A percentile compares a stretch with the other conserved stretches of the same genome.
phyloP scores from a whole-genome alignment of 2,888 invertebrate genomes.

The Melinopterus prodromus region DNA sequence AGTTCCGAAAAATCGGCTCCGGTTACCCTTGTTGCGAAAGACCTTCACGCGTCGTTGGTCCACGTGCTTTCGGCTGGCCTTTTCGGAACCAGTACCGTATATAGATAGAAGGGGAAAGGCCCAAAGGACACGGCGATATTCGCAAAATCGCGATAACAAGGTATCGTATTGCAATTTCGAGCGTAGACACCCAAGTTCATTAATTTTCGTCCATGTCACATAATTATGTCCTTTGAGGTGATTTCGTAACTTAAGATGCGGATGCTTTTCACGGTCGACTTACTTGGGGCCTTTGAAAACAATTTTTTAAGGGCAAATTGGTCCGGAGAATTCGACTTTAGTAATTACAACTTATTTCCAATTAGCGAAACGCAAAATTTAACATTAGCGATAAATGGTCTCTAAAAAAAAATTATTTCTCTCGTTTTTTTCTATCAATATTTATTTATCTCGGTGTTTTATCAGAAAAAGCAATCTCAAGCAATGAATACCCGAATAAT shows the following conservation, averaged over 20 bases:
- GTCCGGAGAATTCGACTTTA: too few species aligned
- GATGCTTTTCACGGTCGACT: neutral
- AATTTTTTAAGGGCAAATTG: neutral
- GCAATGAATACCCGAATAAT: neutral
- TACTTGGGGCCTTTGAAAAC: neutral
- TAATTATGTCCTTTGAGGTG: neutral
- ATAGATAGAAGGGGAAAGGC: slow-evolving; percentile 5
- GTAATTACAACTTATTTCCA: too few species aligned
- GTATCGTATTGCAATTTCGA: neutral
- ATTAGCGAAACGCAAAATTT: too few species aligned
- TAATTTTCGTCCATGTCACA: neutral
- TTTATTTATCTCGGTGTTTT: neutral
- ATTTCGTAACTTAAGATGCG: neutral
- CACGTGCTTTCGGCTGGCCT: slow-evolving; percentile 17
- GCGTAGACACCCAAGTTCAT: neutral
- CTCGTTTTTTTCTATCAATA: neutral
- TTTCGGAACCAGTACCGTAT: slow-evolving; percentile 10
- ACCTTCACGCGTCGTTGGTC: slow-evolving; percentile 20
- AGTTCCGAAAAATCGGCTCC: slow-evolving; percentile 21
- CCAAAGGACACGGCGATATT: neutral
- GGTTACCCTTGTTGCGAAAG: slow-evolving; percentile 14
- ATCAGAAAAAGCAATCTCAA: neutral
- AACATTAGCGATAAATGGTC: too few species aligned
- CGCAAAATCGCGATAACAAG: neutral
- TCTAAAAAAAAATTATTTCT: too few species aligned